Percentiles rank a stretch among this genome's conserved stretches.
phyloP scores from a whole-genome alignment of 2,113 vertebrate species.

The Philantomba maxwellii region DNA sequence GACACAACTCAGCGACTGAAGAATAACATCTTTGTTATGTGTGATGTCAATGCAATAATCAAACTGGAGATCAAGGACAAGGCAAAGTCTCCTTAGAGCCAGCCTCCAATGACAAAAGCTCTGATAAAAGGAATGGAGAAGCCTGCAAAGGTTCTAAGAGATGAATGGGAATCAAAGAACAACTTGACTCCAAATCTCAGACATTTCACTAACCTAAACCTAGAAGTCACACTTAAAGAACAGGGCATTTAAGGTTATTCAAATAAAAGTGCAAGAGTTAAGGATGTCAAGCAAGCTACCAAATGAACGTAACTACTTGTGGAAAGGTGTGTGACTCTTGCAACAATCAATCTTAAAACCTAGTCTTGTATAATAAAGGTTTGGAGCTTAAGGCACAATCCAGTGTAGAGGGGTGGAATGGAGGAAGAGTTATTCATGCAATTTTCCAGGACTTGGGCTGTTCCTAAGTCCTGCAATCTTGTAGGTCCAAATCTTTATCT shows the following conservation, averaged over 20 bases:
- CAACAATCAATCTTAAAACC: background rate
- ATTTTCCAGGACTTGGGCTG: background rate
- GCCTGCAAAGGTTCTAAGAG: background rate
- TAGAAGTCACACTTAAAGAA: background rate
- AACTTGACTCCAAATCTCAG: background rate
- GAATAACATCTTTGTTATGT: background rate
- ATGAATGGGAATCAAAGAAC: background rate
- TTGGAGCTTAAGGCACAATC: background rate
- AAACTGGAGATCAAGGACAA: background rate
- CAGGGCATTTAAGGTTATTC: background rate
- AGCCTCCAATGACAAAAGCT: background rate
- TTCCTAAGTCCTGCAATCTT: background rate
- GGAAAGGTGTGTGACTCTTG: background rate
- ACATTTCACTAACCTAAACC: background rate
- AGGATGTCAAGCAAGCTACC: background rate
- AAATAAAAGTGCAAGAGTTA: background rate
- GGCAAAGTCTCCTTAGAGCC: background rate
- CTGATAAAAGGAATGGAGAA: background rate
- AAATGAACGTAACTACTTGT: background rate
- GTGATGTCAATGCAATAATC: background rate
- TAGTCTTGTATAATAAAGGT: background rate
- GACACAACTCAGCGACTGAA: background rate
- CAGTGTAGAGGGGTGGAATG: too few species aligned
- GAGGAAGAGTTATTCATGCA: background rate
- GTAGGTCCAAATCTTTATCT: background rate